Base-by-base conservation (phyloP, 2,888 invertebrate genomes). In the Caenorhabditis uteleia region DNA sequence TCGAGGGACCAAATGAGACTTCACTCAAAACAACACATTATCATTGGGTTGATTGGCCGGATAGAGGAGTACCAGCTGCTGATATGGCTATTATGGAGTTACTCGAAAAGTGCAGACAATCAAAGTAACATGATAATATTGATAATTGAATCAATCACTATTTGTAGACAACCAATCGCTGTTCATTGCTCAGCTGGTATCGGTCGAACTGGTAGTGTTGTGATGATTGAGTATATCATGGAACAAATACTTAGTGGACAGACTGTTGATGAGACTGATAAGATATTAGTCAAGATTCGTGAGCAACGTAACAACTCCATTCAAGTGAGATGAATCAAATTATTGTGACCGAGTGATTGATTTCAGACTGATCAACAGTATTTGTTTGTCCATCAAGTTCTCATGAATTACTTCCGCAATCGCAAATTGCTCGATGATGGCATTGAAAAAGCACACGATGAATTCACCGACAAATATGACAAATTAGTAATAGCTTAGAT, bases 151-250 rank as follows among this genome's bases (percentile, higher is more conserved):
- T n/a, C n/a, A n/a, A n/a, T 14, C 25, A 33, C 5, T 43, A 6
- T 40, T 55, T 56, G n/a, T 34, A 54, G 50, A 16, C 20, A 47
- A 5, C 73, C 73, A 0, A 73, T 73, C 36, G 68, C 62, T 8
- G 60, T 73, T 8, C 73, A 73, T 34, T 73, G 73, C 51, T 70
- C 70, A 2, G 73, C 73, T 6, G 73, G 72, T 12, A 69, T 73
- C 47, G 72, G 72, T 14, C 49, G 72, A 2, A 73, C 73, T 5
- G 73, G 73, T 2, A 58, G 62, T 1, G 65, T 73, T 10, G 70
- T 70, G 4, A 60, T 73, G 62, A 65, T 73, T 31, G 64, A 73
- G 42, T 70, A 68, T 57, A 46, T 69, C 4, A 51, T 70, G 50
- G 73, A 70, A 26, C 54, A 59, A 39, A 27, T 70, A n/a, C 34